phyloP scores from a whole-genome alignment of 2,113 vertebrate genomes.

The Hippopotamus amphibius region DNA sequence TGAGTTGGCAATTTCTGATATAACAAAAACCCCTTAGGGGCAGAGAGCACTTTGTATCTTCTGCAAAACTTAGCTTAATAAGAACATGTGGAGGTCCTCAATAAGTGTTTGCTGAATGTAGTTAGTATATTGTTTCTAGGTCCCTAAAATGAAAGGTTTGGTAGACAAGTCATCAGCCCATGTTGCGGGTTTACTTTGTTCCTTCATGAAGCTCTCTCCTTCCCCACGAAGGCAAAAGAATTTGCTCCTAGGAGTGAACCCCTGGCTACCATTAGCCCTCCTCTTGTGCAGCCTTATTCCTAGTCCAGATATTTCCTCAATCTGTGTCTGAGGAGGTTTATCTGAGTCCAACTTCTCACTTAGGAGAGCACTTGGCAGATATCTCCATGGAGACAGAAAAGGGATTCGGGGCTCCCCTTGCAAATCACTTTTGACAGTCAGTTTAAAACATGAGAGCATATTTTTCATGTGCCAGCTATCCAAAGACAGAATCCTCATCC shows the following conservation, averaged over 20 bases:
- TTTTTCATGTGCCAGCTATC: background rate
- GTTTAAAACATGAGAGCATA: conserved; percentile 12
- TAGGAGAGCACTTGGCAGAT: background rate
- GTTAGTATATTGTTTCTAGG: background rate
- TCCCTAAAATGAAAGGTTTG: background rate
- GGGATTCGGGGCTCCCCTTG: background rate
- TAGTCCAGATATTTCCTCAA: background rate
- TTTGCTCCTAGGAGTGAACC: background rate
- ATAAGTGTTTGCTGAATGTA: background rate
- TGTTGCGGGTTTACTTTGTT: background rate
- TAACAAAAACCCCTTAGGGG: background rate
- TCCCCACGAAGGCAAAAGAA: background rate
- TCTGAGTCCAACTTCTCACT: background rate
- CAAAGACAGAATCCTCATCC: background rate
- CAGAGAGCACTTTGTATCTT: background rate
- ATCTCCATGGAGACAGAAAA: background rate
- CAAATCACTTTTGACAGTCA: background rate
- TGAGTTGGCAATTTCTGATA: background rate
- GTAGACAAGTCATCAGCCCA: background rate
- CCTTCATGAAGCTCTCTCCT: background rate
- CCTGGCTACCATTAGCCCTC: background rate
- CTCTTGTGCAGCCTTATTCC: background rate
- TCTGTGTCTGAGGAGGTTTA: background rate
- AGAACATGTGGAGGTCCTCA: background rate
- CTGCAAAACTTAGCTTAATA: background rate